These are phyloP conservation scores for Drosophila nigricruria DNA, from an alignment of 2,888 invertebrate genomes.

Conservation along the genomic window DNA sequence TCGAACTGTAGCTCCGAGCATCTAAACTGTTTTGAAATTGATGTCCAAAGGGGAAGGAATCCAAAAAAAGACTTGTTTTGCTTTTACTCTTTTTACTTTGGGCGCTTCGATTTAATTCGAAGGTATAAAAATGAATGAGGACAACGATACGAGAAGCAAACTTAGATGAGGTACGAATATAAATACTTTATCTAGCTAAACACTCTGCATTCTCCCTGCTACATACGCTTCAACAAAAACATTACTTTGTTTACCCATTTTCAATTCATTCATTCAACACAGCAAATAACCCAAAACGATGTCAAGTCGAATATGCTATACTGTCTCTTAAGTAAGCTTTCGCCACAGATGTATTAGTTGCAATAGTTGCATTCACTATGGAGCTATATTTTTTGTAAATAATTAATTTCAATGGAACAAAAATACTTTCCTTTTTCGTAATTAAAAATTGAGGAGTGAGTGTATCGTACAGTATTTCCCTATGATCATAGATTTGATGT, in stretches of 20 bases:
- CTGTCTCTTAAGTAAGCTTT: not conserved
- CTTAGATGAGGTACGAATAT: not conserved
- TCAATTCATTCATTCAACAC: not conserved
- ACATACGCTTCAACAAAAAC: not conserved
- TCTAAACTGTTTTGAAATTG: no score
- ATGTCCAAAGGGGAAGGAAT: no score
- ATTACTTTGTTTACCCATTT: not conserved
- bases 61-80: no score
- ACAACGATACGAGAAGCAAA: not conserved
- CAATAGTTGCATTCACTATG: not conserved
- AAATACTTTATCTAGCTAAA: not conserved
- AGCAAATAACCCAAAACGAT: not conserved
- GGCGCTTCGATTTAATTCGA: not conserved
- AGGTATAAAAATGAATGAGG: not conserved
- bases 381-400: no score
- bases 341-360: accelerated
- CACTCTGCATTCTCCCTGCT: no score
- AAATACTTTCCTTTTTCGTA: no score
- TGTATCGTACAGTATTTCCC: constrained; percentile 8
- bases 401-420: no score
- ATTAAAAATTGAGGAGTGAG: not conserved
- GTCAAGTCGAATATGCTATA: not conserved
- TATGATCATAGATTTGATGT: constrained; percentile 21
- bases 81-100: no score
- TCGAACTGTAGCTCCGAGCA: not conserved